These are phyloP conservation scores for Corythornis madagascariensis DNA, from an alignment of 2,113 vertebrate genomes.

Conservation along the genomic window DNA sequence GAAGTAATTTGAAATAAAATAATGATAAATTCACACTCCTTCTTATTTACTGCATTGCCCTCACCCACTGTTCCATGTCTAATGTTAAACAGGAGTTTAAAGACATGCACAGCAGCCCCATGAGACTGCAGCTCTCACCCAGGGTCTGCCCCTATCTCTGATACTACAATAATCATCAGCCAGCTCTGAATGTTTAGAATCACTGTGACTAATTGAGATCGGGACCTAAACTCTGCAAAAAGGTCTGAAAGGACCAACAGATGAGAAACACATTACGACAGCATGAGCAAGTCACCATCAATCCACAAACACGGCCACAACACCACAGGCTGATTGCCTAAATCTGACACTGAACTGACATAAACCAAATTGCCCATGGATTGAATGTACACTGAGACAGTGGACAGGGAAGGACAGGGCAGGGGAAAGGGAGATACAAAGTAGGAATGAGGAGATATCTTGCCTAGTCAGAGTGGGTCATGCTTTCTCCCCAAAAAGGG, in stretches of 20 bases:
- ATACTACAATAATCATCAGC: neutral
- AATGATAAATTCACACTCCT: neutral
- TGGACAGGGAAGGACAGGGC: neutral
- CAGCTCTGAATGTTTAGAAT: neutral
- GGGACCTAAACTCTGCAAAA: neutral
- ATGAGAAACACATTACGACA: neutral
- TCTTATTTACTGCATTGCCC: neutral
- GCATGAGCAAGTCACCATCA: neutral
- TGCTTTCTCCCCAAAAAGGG: neutral
- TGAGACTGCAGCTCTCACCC: neutral
- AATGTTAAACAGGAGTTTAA: neutral
- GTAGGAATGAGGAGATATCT: neutral
- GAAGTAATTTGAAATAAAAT: neutral
- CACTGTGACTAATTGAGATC: neutral
- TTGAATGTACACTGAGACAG: neutral
- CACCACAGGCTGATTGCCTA: neutral
- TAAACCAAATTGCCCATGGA: neutral
- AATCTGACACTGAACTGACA: neutral
- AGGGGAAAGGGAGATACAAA: neutral
- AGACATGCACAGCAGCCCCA: neutral
- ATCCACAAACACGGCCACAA: rapidly evolving
- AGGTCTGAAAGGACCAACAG: neutral
- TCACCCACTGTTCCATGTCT: neutral
- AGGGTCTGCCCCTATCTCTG: neutral
- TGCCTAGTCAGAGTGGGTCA: neutral